A percentile compares a stretch with the other conserved stretches of the same genome.
Conservation (phyloP, 1,140 invertebrate genomes). For the Tetranychus urticae region DNA sequence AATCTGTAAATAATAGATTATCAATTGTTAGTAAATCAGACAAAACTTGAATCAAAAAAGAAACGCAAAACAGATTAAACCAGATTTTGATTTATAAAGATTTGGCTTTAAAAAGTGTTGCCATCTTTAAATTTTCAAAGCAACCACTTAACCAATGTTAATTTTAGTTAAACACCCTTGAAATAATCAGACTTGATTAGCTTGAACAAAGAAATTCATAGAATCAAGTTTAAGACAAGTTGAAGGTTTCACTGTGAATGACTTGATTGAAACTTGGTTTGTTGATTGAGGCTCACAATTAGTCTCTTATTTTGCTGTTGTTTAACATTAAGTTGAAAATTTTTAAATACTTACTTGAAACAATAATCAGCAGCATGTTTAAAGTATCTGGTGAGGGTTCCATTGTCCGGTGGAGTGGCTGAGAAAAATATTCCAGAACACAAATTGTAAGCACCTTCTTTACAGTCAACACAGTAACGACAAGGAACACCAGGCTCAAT, state of each 20-base stretch:
- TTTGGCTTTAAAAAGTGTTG: no score
- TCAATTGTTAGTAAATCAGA: neutral
- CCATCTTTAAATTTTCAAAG: no score
- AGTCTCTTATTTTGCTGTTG: neutral
- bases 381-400: conserved; percentile 13
- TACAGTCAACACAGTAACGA: conserved; percentile 19
- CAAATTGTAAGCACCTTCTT: neutral
- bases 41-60: neutral
- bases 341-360: conserved; percentile 12
- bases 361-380: conserved; percentile 15
- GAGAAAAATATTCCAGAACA: conserved; percentile 22
- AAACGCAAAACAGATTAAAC: neutral
- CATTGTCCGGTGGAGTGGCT: conserved; percentile 36
- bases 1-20: conserved; percentile 20
- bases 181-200: no score
- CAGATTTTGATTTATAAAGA: no score
- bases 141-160: no score
- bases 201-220: no score
- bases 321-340: neutral
- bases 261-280: no score
- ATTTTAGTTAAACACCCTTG: no score
- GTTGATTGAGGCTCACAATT: no score
- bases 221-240: no score
- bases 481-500: conserved; percentile 80
- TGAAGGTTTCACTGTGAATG: no score